Base-by-base conservation (phyloP, 1,140 invertebrate genomes). In the Ceratitis capitata region DNA sequence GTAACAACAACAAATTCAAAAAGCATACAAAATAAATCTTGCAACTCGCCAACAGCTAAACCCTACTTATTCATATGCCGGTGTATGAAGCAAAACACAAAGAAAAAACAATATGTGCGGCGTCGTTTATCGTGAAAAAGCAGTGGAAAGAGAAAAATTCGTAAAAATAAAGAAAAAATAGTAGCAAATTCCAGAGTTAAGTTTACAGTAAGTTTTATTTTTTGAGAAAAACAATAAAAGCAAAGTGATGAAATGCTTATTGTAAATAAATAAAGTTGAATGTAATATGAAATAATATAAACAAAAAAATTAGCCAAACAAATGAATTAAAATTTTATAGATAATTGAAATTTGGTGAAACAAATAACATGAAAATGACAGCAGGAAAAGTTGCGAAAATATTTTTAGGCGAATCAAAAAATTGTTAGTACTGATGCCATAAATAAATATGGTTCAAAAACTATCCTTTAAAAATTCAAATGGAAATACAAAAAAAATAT, bases 61-160 rank as follows among this genome's bases (percentile, higher is more conserved):
- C 69, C 45, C 39, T 78, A n/a, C n/a, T n/a, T n/a, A n/a, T n/a
- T n/a, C n/a, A 39, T 78, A 78, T 78, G 69, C 69, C 69, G 69
- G 69, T 26, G 16, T 9, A 32, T 45, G 23, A 78, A 35, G 69
- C n/a, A 9, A 45, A 45, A 26, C 42, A 45, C n/a, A 42, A 78
- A 78, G 14, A 45, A 47, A n/a, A n/a, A n/a, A n/a, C n/a, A n/a
- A n/a, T n/a, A 26, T 45, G 42, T 32, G 69, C 69, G 45, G 42
- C 42, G 39, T 19, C 39, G 69, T 23, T 78, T 78, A 42, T 45
- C 12, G 69, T 42, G 69, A 78, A 78, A 64, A 69, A n/a, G 58
- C 58, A 45, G 69, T 23, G 69, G 35, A 78, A 78, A 78, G 39
- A 45, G 39, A 78, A 78, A 45, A 78, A n/a, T n/a, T 35, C 69